phyloP scores from a whole-genome alignment of 1,140 invertebrate genomes.

The Lordiphosa mommai region DNA sequence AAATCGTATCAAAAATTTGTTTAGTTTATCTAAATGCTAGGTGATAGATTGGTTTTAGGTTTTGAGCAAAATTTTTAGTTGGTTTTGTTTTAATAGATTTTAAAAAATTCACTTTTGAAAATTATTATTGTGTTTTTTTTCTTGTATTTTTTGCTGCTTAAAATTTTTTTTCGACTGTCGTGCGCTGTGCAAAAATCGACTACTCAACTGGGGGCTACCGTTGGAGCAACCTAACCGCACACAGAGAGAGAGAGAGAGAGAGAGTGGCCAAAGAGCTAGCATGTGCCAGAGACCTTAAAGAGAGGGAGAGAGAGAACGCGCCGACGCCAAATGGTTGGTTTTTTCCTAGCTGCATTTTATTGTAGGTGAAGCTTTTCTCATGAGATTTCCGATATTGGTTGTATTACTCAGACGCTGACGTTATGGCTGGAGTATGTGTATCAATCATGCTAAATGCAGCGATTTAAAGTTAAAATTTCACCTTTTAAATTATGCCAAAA shows the following conservation, averaged over 20 bases:
- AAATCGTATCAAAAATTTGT: constrained; percentile 32
- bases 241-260: constrained; percentile 23
- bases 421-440: constrained; percentile 32
- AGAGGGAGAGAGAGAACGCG: constrained; percentile 22
- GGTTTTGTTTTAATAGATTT: constrained; percentile 5
- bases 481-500: too few species aligned
- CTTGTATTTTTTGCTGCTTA: constrained; percentile 46
- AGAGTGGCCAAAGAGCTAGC: background rate
- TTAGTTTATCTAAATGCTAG: constrained; percentile 41
- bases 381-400: constrained; percentile 34
- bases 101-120: constrained; percentile 5
- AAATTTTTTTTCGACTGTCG: constrained; percentile 59
- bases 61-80: constrained; percentile 19
- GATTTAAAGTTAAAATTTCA: too few species aligned
- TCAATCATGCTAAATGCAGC: constrained; percentile 34
- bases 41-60: background rate
- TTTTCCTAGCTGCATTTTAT: constrained; percentile 50
- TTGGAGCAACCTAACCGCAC: background rate
- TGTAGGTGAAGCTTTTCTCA: constrained; percentile 59
- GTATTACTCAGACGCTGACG: constrained; percentile 56
- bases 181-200: constrained; percentile 67
- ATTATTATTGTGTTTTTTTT: constrained; percentile 22
- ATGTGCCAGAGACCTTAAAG: background rate
- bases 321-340: constrained; percentile 55
- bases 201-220: constrained; percentile 36